phyloP scores from a whole-genome alignment of 1,140 invertebrate species.

The Drosophila nigrodunni region DNA sequence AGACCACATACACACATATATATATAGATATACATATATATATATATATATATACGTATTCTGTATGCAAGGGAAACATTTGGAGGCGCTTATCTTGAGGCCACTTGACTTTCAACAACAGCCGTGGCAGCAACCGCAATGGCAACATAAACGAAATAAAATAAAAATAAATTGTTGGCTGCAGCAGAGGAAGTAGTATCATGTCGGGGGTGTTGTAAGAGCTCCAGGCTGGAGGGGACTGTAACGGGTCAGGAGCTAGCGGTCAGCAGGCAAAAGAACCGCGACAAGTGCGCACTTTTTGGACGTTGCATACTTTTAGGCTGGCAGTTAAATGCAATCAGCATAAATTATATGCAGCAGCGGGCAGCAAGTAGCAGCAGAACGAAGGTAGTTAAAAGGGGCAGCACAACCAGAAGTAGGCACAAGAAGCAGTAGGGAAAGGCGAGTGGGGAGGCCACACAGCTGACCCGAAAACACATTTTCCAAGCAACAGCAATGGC shows the following conservation, averaged over 20 bases:
- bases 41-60: constrained; percentile 15
- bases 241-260: not conserved
- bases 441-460: constrained; percentile 22
- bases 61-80: constrained; percentile 68
- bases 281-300: constrained; percentile 70
- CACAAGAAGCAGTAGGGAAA: too few relatives aligned
- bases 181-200: not conserved
- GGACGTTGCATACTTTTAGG: constrained; percentile 62
- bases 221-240: not conserved
- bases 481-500: constrained; percentile 38
- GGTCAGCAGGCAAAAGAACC: constrained; percentile 40
- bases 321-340: constrained; percentile 79
- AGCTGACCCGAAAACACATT: constrained; percentile 83
- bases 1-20: constrained; percentile 20
- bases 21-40: constrained; percentile 21
- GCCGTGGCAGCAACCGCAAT: constrained; percentile 36
- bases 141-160: constrained; percentile 53
- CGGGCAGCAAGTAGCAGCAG: constrained; percentile 10
- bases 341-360: constrained; percentile 77
- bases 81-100: constrained; percentile 68
- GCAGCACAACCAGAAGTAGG: too few relatives aligned
- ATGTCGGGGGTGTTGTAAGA: not conserved
- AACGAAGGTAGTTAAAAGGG: constrained; percentile 2
- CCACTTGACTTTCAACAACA: constrained; percentile 66
- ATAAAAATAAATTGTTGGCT: constrained; percentile 74